These are phyloP conservation scores for Sitta carolinensis DNA, from an alignment of 2,797 vertebrate species.

Conservation along the genomic window DNA sequence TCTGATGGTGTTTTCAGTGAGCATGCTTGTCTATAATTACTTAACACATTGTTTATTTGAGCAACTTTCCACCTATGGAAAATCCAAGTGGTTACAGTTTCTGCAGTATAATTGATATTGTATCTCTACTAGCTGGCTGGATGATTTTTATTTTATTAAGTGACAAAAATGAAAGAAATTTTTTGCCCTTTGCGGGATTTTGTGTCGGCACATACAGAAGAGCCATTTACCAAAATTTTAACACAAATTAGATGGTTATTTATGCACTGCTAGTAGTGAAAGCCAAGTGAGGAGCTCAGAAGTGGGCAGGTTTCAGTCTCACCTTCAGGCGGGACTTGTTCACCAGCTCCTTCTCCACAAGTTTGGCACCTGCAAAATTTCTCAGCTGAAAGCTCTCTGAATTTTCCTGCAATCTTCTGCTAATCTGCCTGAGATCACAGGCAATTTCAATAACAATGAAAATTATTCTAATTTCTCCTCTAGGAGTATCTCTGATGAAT, in stretches of 20 bases:
- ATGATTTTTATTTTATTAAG: not conserved
- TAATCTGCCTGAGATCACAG: slow-evolving; percentile 53
- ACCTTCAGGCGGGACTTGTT: not conserved
- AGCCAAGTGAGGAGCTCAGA: not conserved
- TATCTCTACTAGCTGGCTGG: not conserved
- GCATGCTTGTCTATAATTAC: not conserved
- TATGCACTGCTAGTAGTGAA: not conserved
- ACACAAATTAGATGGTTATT: not conserved
- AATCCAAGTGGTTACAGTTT: not conserved
- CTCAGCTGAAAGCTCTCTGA: slow-evolving; percentile 16
- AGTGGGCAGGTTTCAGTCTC: not conserved
- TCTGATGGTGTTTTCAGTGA: not conserved
- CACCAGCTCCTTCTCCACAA: not conserved
- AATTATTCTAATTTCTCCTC: slow-evolving; percentile 46
- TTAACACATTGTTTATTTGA: not conserved
- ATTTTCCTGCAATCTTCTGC: slow-evolving; percentile 22
- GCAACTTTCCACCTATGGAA: slow-evolving; percentile 3
- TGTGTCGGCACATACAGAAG: not conserved
- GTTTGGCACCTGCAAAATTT: not conserved
- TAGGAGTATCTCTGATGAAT: slow-evolving; percentile 14
- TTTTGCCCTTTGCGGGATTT: not conserved
- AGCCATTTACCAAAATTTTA: not conserved
- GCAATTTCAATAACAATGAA: slow-evolving; percentile 65
- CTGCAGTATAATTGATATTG: not conserved
- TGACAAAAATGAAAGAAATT: not conserved